phyloP scores from a whole-genome alignment of 2,113 vertebrate genomes.

The Myotis brandtii region DNA sequence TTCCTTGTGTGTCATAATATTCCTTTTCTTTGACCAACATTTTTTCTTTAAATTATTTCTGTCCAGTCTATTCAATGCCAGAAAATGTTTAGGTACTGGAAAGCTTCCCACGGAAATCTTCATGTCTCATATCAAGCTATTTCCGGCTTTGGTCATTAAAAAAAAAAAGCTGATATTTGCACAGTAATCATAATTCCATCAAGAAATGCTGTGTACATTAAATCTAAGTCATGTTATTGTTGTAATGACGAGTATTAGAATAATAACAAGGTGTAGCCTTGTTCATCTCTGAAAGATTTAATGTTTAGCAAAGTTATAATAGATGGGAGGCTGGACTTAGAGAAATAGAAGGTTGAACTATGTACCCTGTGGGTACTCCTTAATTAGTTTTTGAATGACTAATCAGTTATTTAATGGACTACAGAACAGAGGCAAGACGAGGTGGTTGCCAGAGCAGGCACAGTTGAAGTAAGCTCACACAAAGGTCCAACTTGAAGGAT shows the following conservation, averaged over 20 bases:
- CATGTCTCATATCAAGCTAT: slow-evolving; percentile 30
- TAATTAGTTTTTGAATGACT: slow-evolving; percentile 56
- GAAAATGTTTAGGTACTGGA: background rate
- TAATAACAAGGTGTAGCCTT: slow-evolving; percentile 56
- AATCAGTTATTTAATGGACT: background rate
- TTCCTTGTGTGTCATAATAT: slow-evolving; percentile 22
- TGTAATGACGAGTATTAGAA: slow-evolving; percentile 51
- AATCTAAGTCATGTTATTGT: slow-evolving; percentile 48
- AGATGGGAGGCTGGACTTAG: background rate
- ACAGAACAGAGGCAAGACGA: background rate
- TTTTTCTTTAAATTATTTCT: slow-evolving; percentile 31
- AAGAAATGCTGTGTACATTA: slow-evolving; percentile 55
- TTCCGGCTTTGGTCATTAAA: slow-evolving; percentile 70
- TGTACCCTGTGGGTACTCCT: slow-evolving; percentile 1
- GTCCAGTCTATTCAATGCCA: background rate
- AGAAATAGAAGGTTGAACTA: slow-evolving; percentile 45
- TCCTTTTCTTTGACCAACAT: background rate
- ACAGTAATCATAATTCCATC: slow-evolving; percentile 63
- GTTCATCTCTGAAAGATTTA: slow-evolving; percentile 60
- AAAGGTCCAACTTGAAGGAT: background rate
- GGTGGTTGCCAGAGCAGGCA: background rate
- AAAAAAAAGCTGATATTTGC: slow-evolving; percentile 62
- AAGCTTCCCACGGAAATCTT: slow-evolving; percentile 26
- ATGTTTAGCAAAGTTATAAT: slow-evolving; percentile 49
- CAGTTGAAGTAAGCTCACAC: background rate